Base-by-base conservation (phyloP, 1,140 invertebrate species). In the Pseudoatta argentina region DNA sequence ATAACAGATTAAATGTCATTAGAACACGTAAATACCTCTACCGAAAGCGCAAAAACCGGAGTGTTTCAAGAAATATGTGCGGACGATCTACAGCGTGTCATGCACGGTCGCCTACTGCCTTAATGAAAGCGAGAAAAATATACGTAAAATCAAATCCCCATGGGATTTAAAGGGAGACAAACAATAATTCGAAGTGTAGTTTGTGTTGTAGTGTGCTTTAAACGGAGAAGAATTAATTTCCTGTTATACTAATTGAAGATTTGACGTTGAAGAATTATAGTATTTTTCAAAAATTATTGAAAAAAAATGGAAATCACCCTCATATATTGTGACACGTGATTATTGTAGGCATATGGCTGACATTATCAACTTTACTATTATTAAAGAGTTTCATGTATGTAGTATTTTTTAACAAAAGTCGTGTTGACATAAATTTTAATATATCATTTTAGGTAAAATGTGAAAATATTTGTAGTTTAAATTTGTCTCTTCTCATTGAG, bases 61-160 rank as follows among this genome's bases (percentile, higher is more conserved):
- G 12, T 48, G 18, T 75, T 83, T 63, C 27, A 55, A 48, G 79
- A 75, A 61, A 63, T 75, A 83, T 55, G n/a, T 16, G 12, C 53
- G 39, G 39, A 82, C 67, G 24, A 30, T 82, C 55, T 48, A 82
- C 39, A 83, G 27, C 69, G 44, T 14, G 53, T 48, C 69, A 39
- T 73, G 79, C 76, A 48, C 44, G 57, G 34, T 34, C 44, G 12
- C 79, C 39, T 48, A 16, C 44, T 86, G 75, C 86, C 85, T 92
- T 90, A 92, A 93, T 91, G 91, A 91, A 92, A 91, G 75, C 89
- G 71, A 90, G 92, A 93, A 92, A 93, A 92, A 92, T 92, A 55
- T 30, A 51, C 75, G 79, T 73, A 88, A 91, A 91, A 90, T n/a
- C 90, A 91, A 89, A 92, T 92, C 90, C 71, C 67, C 44, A 27